Percentiles rank a stretch among this genome's conserved stretches.
phyloP scores from a whole-genome alignment of 2,888 invertebrate species.

The Sclerodermus sp. region DNA sequence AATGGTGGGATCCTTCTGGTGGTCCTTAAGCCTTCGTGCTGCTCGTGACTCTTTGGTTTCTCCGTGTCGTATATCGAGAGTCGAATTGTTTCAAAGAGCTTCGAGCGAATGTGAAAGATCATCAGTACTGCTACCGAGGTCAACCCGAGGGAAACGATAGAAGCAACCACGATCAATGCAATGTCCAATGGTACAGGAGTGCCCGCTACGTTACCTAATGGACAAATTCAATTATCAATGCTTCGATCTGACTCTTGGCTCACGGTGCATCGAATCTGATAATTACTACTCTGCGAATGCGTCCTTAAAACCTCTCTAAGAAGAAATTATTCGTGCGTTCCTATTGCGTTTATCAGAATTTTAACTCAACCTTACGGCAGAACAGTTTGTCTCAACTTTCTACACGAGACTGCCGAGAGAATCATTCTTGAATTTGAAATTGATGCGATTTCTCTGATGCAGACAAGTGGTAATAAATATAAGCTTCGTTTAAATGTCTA shows the following conservation, averaged over 20 bases:
- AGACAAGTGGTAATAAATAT: no score
- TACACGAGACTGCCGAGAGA: no score
- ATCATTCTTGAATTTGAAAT: no score
- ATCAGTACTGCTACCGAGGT: conserved; percentile 46
- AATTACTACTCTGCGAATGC: no score
- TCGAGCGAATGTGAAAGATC: conserved; percentile 48
- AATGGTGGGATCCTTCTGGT: conserved; percentile 27
- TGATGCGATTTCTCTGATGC: no score
- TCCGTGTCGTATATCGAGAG: conserved; percentile 46
- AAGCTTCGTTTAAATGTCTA: no score
- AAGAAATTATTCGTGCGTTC: no score
- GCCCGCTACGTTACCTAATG: not conserved
- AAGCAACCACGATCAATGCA: conserved; percentile 46
- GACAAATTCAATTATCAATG: not conserved
- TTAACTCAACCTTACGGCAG: no score
- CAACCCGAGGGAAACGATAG: conserved; percentile 46
- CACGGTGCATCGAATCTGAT: no score
- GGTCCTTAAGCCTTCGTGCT: not conserved
- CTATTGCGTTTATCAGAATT: no score
- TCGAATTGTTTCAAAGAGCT: conserved; percentile 38
- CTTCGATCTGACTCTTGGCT: not conserved
- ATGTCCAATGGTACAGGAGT: conserved; percentile 44
- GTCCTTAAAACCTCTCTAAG: no score
- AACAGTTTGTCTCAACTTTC: no score
- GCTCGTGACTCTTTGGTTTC: conserved; percentile 30